These are phyloP conservation scores for Paradisaea rubra DNA, from an alignment of 2,113 vertebrate genomes.

Conservation along the genomic window DNA sequence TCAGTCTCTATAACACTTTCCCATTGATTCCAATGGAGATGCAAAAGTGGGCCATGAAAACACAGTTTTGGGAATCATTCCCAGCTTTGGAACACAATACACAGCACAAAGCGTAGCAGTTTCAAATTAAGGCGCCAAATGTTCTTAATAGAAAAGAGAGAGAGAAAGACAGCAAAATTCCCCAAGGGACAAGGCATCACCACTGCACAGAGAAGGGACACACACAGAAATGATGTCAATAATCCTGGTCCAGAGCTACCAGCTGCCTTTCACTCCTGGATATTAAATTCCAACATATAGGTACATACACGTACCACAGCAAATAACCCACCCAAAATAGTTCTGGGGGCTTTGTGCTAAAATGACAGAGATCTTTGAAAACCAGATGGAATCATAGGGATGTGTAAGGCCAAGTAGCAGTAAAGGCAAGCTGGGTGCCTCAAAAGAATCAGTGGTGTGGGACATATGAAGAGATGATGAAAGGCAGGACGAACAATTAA, in stretches of 20 bases:
- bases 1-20: not conserved
- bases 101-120: not conserved
- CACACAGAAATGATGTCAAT: not conserved
- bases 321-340: not conserved
- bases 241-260: not conserved
- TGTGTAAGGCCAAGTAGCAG: not conserved
- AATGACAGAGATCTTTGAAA: not conserved
- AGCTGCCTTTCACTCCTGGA: not conserved
- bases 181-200: not conserved
- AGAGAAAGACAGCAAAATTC: not conserved
- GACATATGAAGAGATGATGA: conserved; percentile 23
- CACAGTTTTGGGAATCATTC: not conserved
- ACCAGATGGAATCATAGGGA: not conserved
- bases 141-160: not conserved
- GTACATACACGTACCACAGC: not conserved
- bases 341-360: not conserved
- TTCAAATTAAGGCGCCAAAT: not conserved
- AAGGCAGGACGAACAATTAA: conserved; percentile 17
- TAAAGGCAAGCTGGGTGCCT: not conserved
- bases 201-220: not conserved
- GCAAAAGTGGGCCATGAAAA: not conserved
- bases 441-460: not conserved
- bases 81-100: not conserved
- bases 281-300: not conserved
- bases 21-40: not conserved